Base-by-base conservation (phyloP, 2,113 vertebrate genomes). In the Artemisiospiza belli region DNA sequence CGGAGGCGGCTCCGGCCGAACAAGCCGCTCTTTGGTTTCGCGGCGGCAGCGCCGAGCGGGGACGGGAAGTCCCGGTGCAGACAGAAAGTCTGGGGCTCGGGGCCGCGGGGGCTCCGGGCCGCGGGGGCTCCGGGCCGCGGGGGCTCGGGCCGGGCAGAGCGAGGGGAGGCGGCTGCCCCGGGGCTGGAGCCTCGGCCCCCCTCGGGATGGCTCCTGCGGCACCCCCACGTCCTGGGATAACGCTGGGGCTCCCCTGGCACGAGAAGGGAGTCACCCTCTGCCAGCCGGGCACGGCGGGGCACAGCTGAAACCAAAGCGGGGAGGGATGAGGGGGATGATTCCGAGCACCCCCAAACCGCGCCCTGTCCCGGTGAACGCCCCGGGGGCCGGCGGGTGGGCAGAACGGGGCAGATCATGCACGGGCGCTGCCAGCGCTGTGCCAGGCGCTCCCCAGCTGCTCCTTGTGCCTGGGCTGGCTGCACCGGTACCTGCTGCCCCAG, bases 51-150 rank as follows among this genome's bases (percentile, higher is more conserved):
- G 85, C 88, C 91, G 95, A 94, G 89, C 77, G 81, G 98, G 97
- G 97, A 98, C 97, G 96, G 98, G 98, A 98, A 98, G 98, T 98
- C 98, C 98, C 98, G 54, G 70, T 59, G 97, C 98, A 98, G 98
- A 98, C 98, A 98, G 72, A 96, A 96, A 97, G 98, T 98, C 98
- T 98, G 97, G 96, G 74, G 92, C 87, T 25, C 61, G 7, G 92
- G 88, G 97, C 96, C 44, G 79, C 75, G 68, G 68, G 9, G 37
- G 37, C 37, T 39, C 37, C 10, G 39, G 44, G 44, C 63, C 11
- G 63, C n/a, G n/a, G n/a, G n/a, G n/a, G n/a, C n/a, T n/a, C n/a
- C n/a, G n/a, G n/a, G n/a, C n/a, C n/a, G n/a, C n/a, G n/a, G n/a
- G 37, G 49, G 46, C 3, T 43, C 31, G n/a, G 39, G 44, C 63